Percentiles rank a stretch among this genome's conserved stretches.
phyloP scores from a whole-genome alignment of 2,888 invertebrate genomes.

The Eumacrocentrus americanus region DNA sequence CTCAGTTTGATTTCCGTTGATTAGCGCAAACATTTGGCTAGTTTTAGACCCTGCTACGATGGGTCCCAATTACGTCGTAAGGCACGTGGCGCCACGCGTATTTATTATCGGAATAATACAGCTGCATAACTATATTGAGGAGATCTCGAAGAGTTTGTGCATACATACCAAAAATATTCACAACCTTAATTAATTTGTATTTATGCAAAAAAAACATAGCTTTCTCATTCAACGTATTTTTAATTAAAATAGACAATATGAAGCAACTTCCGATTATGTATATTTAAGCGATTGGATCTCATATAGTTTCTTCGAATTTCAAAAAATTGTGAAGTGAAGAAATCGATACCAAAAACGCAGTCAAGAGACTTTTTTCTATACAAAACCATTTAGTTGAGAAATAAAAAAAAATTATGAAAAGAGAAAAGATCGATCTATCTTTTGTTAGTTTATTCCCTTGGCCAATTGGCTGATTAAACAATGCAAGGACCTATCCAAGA shows the following conservation, averaged over 20 bases:
- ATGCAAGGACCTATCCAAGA: slow-evolving; percentile 34
- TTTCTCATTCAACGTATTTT: no score
- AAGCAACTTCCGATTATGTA: no score
- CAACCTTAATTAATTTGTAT: neutral
- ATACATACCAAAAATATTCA: neutral
- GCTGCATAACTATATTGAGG: neutral
- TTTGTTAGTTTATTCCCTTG: slow-evolving; percentile 36
- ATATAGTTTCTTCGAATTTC: neutral
- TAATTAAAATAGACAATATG: no score
- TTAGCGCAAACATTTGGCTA: no score
- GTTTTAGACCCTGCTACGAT: no score
- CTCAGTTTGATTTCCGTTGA: no score
- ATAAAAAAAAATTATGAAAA: slow-evolving; percentile 17
- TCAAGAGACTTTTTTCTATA: slow-evolving; percentile 7
- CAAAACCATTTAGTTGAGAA: slow-evolving; percentile 17
- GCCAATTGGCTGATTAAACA: slow-evolving; percentile 41
- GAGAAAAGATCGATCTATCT: slow-evolving; percentile 24
- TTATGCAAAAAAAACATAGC: neutral
- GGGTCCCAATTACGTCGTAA: neutral
- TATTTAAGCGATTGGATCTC: no score
- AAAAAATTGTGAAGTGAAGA: neutral
- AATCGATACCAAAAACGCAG: neutral
- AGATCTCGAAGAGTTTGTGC: no score
- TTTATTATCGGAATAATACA: neutral
- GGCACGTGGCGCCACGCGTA: neutral